These are phyloP conservation scores for Pelodiscus sinensis DNA, from an alignment of 2,113 vertebrate genomes.

Conservation along the genomic window DNA sequence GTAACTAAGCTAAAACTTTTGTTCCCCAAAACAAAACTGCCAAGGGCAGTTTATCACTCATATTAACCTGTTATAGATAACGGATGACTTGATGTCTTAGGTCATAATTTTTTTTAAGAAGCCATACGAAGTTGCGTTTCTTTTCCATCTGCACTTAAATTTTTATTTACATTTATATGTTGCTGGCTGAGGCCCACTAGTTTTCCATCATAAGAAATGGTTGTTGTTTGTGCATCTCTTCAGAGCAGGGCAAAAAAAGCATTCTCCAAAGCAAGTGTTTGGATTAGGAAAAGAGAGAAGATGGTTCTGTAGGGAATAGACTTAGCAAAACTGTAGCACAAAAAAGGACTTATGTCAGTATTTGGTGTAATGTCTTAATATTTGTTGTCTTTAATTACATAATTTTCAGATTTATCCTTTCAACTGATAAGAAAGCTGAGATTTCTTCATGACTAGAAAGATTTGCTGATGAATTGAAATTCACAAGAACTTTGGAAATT, in stretches of 20 bases:
- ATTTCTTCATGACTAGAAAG: constrained; percentile 77
- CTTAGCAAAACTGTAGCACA: constrained; percentile 70
- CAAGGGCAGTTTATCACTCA: constrained; percentile 64
- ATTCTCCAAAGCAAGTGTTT: constrained; percentile 72
- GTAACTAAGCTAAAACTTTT: constrained; percentile 36
- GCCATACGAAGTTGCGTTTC: constrained; percentile 40
- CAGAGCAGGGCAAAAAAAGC: constrained; percentile 23
- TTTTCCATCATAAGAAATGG: constrained; percentile 70
- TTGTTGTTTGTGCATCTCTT: constrained; percentile 53
- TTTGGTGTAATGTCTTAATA: constrained; percentile 78
- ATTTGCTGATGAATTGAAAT: constrained; percentile 78
- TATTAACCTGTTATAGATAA: constrained; percentile 71
- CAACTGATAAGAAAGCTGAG: constrained; percentile 68
- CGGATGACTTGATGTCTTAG: constrained; percentile 46
- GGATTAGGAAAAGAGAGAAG: constrained; percentile 61
- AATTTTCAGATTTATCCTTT: constrained; percentile 80
- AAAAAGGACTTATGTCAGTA: constrained; percentile 72
- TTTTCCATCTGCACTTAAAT: constrained; percentile 63
- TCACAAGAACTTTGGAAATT: constrained; percentile 76
- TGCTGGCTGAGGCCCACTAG: constrained; percentile 47
- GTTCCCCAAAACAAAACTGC: background rate
- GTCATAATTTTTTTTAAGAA: constrained; percentile 71
- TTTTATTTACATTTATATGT: constrained; percentile 73
- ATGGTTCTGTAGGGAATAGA: constrained; percentile 71
- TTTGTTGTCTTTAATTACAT: constrained; percentile 82